phyloP scores from a whole-genome alignment of 2,888 invertebrate species.

The Pollenia amentaria region DNA sequence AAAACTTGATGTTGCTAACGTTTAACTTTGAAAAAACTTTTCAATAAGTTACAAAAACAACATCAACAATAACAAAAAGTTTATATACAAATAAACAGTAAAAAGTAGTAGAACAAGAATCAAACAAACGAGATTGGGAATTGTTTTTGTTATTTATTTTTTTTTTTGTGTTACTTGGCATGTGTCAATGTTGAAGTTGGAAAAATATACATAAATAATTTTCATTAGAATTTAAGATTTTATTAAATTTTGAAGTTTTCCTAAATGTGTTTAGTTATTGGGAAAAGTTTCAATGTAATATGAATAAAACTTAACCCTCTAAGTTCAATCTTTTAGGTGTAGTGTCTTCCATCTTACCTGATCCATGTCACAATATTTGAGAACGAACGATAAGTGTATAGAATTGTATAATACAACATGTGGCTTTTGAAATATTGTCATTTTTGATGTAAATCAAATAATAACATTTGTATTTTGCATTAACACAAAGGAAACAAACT shows the following conservation, averaged over 20 bases:
- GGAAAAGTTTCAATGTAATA: too few species aligned
- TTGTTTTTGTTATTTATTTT: background rate
- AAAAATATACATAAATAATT: slow-evolving; percentile 1
- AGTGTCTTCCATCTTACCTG: too few species aligned
- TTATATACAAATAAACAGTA: slow-evolving; percentile 42
- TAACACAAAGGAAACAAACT: too few species aligned
- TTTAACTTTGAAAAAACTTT: slow-evolving; percentile 53
- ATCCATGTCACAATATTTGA: too few species aligned
- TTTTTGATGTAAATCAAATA: too few species aligned
- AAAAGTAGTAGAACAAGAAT: slow-evolving; percentile 5
- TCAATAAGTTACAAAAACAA: slow-evolving; percentile 24
- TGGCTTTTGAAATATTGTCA: too few species aligned
- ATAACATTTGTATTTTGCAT: too few species aligned
- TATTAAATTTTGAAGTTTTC: slow-evolving; percentile 1
- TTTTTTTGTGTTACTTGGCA: slow-evolving; percentile 10
- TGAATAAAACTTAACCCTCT: too few species aligned
- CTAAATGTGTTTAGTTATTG: too few species aligned
- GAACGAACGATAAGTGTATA: too few species aligned
- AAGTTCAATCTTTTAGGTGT: too few species aligned
- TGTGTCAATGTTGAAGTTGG: slow-evolving; percentile 54
- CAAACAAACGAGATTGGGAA: slow-evolving; percentile 22
- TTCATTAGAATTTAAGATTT: slow-evolving; percentile 18
- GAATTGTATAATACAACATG: too few species aligned
- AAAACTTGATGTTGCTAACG: slow-evolving; percentile 45
- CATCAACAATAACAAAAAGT: background rate